Conservation (phyloP, 1,140 invertebrate species). For the Doryteuthis pealeii region DNA sequence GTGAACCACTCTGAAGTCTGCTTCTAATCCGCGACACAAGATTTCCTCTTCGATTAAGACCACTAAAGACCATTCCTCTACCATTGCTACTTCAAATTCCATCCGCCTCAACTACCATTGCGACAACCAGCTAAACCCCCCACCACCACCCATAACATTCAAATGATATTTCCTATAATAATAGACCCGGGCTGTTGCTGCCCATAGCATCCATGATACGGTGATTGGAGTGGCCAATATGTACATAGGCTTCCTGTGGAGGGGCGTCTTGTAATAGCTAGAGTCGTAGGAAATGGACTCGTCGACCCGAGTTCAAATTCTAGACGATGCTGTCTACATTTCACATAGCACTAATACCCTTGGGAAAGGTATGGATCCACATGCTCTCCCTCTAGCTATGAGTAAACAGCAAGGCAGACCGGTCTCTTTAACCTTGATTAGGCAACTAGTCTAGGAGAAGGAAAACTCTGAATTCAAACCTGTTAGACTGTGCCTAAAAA, state of each 20-base stretch:
- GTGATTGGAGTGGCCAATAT: conserved; percentile 60
- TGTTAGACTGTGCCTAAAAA: no score
- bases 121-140: conserved; percentile 50
- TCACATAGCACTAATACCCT: no score
- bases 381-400: no score
- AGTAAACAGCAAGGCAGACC: no score
- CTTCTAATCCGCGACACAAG: conserved; percentile 37
- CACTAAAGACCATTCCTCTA: conserved; percentile 40
- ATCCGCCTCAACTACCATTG: conserved; percentile 58
- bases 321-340: no score
- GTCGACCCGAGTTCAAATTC: no score
- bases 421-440: no score
- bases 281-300: no score
- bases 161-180: conserved; percentile 70
- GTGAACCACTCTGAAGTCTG: conserved; percentile 53
- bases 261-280: no score
- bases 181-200: conserved; percentile 70
- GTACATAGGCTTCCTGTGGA: conserved; percentile 76
- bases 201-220: conserved; percentile 22
- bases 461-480: no score
- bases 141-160: conserved; percentile 26
- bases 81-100: conserved; percentile 62
- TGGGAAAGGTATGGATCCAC: no score
- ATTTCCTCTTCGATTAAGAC: conserved; percentile 25
- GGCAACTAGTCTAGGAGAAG: no score